Evolutionary conservation across 2,888 invertebrate species (phyloP).

Genomic region (Malacosoma neustria): DNA sequence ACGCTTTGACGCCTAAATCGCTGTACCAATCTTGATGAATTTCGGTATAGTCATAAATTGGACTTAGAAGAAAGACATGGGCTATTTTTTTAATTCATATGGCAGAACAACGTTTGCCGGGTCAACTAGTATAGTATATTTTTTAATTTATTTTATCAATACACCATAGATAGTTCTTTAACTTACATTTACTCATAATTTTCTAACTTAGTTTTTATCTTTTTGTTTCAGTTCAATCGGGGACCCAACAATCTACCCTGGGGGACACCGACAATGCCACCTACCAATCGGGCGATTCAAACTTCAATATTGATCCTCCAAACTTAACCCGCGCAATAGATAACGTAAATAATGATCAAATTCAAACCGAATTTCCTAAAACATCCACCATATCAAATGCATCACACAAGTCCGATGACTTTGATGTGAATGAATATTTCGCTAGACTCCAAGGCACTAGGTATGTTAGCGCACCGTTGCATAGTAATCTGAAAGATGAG

Average conservation of each 20-base stretch:
- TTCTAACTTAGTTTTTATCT: no score
- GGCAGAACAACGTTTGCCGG: no score
- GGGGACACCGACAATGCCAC: constrained; percentile 30
- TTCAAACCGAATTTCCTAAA: not conserved
- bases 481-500: constrained; percentile 56
- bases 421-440: constrained; percentile 66
- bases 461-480: constrained; percentile 58
- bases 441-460: constrained; percentile 59
- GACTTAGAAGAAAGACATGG: no score
- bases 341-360: not conserved
- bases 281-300: constrained; percentile 33
- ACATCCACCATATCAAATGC: constrained; percentile 30
- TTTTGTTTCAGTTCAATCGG: constrained; percentile 52
- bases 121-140: no score
- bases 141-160: no score
- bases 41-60: no score
- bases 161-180: no score
- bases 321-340: constrained; percentile 5
- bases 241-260: constrained; percentile 30
- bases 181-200: no score
- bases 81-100: no score
- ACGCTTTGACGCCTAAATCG: no score
- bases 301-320: constrained; percentile 19
- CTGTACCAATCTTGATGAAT: no score
- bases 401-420: constrained; percentile 47